A percentile compares a stretch with the other conserved stretches of the same genome.
These are phyloP conservation scores for Microcebus ravelobensis DNA, from an alignment of 2,113 vertebrate species.

Conservation along the genomic window DNA sequence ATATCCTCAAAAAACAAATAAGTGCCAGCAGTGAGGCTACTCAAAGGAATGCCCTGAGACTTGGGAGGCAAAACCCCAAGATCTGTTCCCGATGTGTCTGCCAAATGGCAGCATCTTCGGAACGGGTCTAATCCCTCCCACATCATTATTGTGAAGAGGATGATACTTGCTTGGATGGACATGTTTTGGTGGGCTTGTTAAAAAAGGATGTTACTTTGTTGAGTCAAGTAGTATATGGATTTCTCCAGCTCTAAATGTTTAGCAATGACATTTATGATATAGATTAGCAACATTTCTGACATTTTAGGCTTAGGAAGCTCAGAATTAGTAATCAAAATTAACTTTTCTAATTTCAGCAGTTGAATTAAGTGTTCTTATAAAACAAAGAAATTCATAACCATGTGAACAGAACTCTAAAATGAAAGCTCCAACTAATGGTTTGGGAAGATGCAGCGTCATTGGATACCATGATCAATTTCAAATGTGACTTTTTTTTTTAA, in stretches of 20 bases:
- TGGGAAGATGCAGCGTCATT: not conserved
- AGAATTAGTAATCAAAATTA: not conserved
- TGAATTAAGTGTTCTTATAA: conserved; percentile 1
- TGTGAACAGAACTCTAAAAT: not conserved
- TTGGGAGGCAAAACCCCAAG: not conserved
- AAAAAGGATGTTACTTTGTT: not conserved
- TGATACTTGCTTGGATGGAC: not conserved
- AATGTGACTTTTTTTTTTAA: not conserved
- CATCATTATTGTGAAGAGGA: not conserved
- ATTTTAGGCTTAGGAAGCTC: not conserved
- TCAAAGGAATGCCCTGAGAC: not conserved
- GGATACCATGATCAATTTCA: not conserved
- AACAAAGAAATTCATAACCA: not conserved
- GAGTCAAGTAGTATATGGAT: not conserved
- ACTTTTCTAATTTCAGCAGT: not conserved
- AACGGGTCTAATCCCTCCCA: not conserved
- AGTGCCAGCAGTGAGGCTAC: not conserved
- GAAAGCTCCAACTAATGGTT: not conserved
- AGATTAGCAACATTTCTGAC: not conserved
- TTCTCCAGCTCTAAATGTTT: conserved; percentile 40
- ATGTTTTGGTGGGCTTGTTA: not conserved
- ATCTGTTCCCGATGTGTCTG: not conserved
- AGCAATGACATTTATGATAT: not conserved
- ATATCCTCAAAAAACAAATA: not conserved
- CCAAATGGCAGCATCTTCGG: not conserved